Conservation (phyloP, 2,797 vertebrate genomes). For the Trachurus trachurus region DNA sequence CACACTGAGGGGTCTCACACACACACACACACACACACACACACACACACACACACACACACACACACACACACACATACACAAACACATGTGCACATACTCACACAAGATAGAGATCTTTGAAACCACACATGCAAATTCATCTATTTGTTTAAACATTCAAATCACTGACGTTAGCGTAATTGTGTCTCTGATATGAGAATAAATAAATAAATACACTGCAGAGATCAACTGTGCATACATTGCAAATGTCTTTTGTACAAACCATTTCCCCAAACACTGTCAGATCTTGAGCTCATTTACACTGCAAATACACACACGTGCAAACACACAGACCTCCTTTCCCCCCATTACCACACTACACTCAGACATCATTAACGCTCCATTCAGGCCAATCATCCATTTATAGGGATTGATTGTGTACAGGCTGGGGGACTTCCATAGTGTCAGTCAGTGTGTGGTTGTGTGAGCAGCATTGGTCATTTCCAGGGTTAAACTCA, state of each 20-base stretch:
- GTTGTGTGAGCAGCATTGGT: conserved; percentile 42
- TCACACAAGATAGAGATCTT: conserved; percentile 10
- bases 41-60: conserved; percentile 11
- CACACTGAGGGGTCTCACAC: conserved; percentile 43
- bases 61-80: conserved; percentile 6
- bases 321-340: neutral
- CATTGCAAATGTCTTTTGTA: conserved; percentile 15
- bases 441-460: conserved; percentile 54
- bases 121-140: conserved; percentile 39
- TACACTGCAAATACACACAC: conserved; percentile 27
- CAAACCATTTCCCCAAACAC: conserved; percentile 29
- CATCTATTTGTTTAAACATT: conserved; percentile 41
- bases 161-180: conserved; percentile 30
- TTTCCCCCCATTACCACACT: conserved; percentile 41
- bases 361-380: conserved; percentile 75
- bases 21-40: conserved; percentile 8
- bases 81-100: conserved; percentile 10
- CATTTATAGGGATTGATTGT: conserved; percentile 78
- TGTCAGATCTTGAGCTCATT: conserved; percentile 38
- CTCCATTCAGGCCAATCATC: conserved; percentile 72
- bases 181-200: conserved; percentile 10
- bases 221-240: conserved; percentile 11
- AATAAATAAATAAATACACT: conserved; percentile 8
- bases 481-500: conserved; percentile 73
- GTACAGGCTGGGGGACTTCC: conserved; percentile 45